These are phyloP conservation scores for Elgaria multicarinata DNA, from an alignment of 2,113 vertebrate genomes.

Conservation along the genomic window DNA sequence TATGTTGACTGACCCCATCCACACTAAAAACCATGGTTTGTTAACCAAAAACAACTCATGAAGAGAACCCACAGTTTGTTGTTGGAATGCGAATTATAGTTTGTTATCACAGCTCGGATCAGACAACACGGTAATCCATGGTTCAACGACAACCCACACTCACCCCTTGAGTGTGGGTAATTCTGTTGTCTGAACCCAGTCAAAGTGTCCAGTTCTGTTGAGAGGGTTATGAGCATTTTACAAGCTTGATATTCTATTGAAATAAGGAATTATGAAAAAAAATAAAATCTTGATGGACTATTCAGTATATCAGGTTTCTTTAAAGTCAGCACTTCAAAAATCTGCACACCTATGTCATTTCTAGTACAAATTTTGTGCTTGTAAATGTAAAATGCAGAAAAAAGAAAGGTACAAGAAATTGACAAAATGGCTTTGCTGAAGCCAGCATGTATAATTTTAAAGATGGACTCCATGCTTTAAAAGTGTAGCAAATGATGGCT, in stretches of 20 bases:
- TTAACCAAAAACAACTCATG: too few species aligned
- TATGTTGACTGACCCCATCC: too few species aligned
- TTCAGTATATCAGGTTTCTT: background rate
- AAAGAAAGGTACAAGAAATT: conserved; percentile 4
- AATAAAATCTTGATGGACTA: background rate
- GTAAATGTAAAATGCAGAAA: background rate
- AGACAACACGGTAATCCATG: too few species aligned
- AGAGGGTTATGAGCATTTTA: background rate
- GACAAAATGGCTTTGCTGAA: conserved; percentile 24
- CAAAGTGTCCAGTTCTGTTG: background rate
- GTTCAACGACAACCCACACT: too few species aligned
- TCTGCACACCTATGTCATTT: background rate
- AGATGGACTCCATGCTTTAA: background rate
- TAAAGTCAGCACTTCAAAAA: conserved; percentile 8
- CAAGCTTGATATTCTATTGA: background rate
- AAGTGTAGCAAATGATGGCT: background rate
- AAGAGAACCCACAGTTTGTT: too few species aligned
- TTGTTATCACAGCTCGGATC: too few species aligned
- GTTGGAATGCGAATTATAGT: too few species aligned
- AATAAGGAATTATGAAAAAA: background rate
- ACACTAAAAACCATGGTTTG: too few species aligned
- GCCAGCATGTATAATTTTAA: background rate
- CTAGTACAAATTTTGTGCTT: background rate
- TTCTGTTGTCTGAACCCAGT: too few species aligned
- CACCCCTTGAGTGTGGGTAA: too few species aligned